A percentile compares a stretch with the other conserved stretches of the same genome.
These are phyloP conservation scores for Sebastes alutus DNA, from an alignment of 2,797 vertebrate species.

Conservation along the genomic window DNA sequence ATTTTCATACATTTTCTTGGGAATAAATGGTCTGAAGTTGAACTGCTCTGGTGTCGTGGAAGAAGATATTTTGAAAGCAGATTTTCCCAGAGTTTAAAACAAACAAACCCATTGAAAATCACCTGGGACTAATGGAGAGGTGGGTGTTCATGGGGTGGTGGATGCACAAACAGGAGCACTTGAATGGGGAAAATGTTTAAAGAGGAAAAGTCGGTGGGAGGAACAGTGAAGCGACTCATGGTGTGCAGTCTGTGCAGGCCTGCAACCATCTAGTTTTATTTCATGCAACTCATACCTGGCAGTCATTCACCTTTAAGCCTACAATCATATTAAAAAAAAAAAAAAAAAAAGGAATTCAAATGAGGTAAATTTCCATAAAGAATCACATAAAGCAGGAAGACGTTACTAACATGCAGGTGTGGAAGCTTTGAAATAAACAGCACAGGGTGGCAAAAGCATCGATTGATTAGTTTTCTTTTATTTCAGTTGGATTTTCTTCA, in stretches of 20 bases:
- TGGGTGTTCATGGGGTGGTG: background rate
- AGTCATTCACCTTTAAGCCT: background rate
- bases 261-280: constrained; percentile 52
- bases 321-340: background rate
- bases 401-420: constrained; percentile 11
- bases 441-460: constrained; percentile 52
- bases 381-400: background rate
- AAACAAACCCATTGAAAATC: background rate
- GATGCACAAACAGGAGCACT: background rate
- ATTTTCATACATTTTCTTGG: constrained; percentile 19
- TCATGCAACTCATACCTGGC: constrained; percentile 24
- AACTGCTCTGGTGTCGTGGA: background rate
- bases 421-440: constrained; percentile 50
- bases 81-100: constrained; percentile 10
- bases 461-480: constrained; percentile 70
- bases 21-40: constrained; percentile 2
- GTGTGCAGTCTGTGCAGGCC: constrained; percentile 46
- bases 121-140: background rate
- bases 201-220: background rate
- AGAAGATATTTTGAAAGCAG: constrained; percentile 2
- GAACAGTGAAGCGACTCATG: constrained; percentile 41
- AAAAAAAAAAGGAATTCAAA: background rate
- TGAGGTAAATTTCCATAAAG: constrained; percentile 8
- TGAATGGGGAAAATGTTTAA: background rate
- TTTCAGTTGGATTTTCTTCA: constrained; percentile 65